These are phyloP conservation scores for Murina feae DNA, from an alignment of 2,113 vertebrate species.

Conservation along the genomic window DNA sequence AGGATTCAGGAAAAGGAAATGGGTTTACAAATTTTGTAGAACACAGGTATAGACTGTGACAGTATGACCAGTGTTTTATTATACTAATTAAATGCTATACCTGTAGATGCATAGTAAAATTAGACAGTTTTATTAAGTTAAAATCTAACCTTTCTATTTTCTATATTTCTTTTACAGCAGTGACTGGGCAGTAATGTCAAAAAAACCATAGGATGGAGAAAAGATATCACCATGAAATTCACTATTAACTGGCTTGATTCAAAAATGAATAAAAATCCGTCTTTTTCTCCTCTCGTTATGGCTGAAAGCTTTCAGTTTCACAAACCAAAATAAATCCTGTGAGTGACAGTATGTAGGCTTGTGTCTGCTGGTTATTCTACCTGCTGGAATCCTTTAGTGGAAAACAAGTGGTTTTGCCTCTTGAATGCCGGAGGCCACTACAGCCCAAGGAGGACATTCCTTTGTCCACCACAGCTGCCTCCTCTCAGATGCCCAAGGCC, in stretches of 20 bases:
- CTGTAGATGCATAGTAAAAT: not conserved
- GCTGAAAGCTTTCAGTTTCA: not conserved
- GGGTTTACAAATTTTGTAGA: not conserved
- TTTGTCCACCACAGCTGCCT: not conserved
- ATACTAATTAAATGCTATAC: not conserved
- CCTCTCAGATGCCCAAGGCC: not conserved
- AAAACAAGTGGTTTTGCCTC: not conserved
- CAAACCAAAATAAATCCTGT: slow-evolving; percentile 45
- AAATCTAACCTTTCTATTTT: not conserved
- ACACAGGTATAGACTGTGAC: not conserved
- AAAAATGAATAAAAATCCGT: not conserved
- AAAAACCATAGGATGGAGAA: slow-evolving; percentile 7
- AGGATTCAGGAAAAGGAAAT: not conserved
- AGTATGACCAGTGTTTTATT: not conserved
- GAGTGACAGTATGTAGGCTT: not conserved
- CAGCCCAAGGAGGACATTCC: not conserved
- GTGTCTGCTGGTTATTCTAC: not conserved
- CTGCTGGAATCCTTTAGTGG: not conserved
- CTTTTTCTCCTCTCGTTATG: not conserved
- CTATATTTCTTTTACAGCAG: not conserved
- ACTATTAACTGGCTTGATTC: not conserved
- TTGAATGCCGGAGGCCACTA: not conserved
- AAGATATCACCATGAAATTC: not conserved
- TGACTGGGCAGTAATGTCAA: not conserved
- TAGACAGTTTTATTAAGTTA: not conserved